phyloP scores from a whole-genome alignment of 2,888 invertebrate species.

The Abrostola triplasia region DNA sequence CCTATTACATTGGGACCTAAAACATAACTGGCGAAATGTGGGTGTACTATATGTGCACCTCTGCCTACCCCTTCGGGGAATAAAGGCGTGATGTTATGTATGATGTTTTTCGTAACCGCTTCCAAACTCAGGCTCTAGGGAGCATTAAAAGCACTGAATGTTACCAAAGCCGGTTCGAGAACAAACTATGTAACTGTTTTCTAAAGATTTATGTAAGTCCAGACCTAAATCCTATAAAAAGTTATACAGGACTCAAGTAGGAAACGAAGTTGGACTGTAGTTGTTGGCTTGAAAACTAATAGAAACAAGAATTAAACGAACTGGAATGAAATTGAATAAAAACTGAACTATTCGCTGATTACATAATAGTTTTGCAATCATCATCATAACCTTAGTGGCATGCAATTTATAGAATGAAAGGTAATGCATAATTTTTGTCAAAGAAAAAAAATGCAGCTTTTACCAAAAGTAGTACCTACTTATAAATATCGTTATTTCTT shows the following conservation, averaged over 20 bases:
- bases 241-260: constrained; percentile 3
- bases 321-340: constrained; percentile 10
- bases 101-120: constrained; percentile 6
- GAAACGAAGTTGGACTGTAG: constrained; percentile 12
- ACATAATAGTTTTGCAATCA: constrained; percentile 21
- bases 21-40: too few relatives aligned
- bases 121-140: constrained; percentile 17
- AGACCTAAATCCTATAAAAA: constrained; percentile 22
- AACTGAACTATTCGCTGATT: constrained; percentile 10
- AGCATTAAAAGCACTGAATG: constrained; percentile 19
- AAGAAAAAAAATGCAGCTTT: too few relatives aligned
- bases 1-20: too few relatives aligned
- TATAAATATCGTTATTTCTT: too few relatives aligned
- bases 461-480: too few relatives aligned
- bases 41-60: too few relatives aligned
- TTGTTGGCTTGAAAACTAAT: constrained; percentile 26
- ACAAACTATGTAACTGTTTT: constrained; percentile 23
- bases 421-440: too few relatives aligned
- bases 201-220: background rate
- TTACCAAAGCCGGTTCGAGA: background rate
- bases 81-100: too few relatives aligned
- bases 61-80: too few relatives aligned
- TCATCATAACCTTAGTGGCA: background rate
- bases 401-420: too few relatives aligned
- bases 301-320: constrained; percentile 15